Evolutionary conservation across 1,140 invertebrate genomes (phyloP).

Genomic region (Neodiprion fabricii): DNA sequence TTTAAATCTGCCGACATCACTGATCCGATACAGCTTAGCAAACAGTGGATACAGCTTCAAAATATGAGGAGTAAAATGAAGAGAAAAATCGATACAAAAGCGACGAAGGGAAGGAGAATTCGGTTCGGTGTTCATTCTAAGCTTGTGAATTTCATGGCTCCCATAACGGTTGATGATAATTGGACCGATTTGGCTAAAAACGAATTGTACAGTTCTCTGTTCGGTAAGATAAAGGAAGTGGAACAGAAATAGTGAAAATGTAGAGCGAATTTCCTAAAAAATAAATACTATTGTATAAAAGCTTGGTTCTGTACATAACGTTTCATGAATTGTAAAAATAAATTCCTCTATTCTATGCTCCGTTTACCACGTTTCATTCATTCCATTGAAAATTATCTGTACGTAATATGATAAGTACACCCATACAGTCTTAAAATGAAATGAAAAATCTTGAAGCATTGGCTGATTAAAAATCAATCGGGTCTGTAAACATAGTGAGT

Average conservation of each 20-base stretch:
- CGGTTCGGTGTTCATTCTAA: slow-evolving; percentile 91
- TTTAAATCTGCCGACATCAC: slow-evolving; percentile 82
- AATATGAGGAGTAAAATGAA: slow-evolving; percentile 90
- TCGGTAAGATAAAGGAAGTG: slow-evolving; percentile 67
- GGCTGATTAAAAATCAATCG: no score
- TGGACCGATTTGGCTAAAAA: slow-evolving; percentile 81
- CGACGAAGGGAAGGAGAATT: slow-evolving; percentile 90
- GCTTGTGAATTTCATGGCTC: slow-evolving; percentile 94
- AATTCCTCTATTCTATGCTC: not conserved
- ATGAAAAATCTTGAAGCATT: no score
- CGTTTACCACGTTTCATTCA: no score
- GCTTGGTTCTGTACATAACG: not conserved
- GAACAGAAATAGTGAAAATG: not conserved
- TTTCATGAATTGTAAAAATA: not conserved
- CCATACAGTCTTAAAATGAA: no score
- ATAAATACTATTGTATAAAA: not conserved
- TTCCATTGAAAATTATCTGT: no score
- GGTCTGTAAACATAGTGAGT: no score
- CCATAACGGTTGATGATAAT: slow-evolving; percentile 66
- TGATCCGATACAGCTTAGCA: slow-evolving; percentile 81
- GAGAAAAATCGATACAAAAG: slow-evolving; percentile 87
- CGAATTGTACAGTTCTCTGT: slow-evolving; percentile 84
- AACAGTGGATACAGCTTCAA: slow-evolving; percentile 90
- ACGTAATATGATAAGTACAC: no score
- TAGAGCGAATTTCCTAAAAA: not conserved